Conservation (phyloP, 2,113 vertebrate genomes). For the Oplegnathus fasciatus region DNA sequence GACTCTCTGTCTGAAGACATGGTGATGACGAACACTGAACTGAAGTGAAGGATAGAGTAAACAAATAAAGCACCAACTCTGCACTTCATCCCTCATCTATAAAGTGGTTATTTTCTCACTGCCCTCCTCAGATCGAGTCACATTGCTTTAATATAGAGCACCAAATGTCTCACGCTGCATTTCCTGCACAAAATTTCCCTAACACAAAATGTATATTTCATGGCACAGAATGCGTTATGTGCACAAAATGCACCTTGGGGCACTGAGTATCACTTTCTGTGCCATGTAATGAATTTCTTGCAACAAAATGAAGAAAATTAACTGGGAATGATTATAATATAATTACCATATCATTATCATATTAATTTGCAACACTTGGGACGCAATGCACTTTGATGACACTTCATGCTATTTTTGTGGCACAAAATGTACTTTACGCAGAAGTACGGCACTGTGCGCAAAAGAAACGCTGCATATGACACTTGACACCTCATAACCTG, state of each 20-base stretch:
- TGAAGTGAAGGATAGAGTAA: not conserved
- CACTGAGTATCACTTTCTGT: slow-evolving; percentile 13
- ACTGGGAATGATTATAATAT: slow-evolving; percentile 55
- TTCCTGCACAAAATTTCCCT: not conserved
- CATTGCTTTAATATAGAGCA: slow-evolving; percentile 16
- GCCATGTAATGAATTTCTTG: slow-evolving; percentile 46
- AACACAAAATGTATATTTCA: slow-evolving; percentile 68
- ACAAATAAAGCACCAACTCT: slow-evolving; percentile 1
- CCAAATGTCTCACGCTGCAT: slow-evolving; percentile 40
- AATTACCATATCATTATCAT: slow-evolving; percentile 73
- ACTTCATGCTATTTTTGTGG: slow-evolving; percentile 5
- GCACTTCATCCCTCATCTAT: not conserved
- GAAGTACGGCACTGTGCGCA: not conserved
- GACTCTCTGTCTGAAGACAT: slow-evolving; percentile 6
- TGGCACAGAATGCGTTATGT: slow-evolving; percentile 49
- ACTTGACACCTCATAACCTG: not conserved
- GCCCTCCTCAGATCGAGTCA: not conserved
- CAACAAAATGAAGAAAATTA: slow-evolving; percentile 50
- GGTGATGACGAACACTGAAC: slow-evolving; percentile 7
- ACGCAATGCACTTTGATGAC: slow-evolving; percentile 22
- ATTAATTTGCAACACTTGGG: slow-evolving; percentile 57
- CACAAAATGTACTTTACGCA: not conserved
- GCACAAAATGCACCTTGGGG: slow-evolving; percentile 59
- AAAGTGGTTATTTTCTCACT: not conserved
- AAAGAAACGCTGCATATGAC: not conserved